Conservation (phyloP, 2,888 invertebrate genomes). For the Athalia rosae region DNA sequence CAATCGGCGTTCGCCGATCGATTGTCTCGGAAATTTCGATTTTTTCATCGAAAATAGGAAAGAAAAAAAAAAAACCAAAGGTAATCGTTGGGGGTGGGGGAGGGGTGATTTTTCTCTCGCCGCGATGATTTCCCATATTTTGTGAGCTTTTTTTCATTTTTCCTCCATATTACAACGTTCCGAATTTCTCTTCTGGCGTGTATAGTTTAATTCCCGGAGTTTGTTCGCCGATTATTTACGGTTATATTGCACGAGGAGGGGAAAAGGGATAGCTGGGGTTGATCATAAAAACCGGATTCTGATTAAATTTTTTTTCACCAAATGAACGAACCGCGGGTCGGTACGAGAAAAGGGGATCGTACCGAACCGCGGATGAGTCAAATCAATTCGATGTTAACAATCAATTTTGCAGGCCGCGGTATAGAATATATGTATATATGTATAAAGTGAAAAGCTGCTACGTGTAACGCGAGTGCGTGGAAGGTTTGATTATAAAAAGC, state of each 20-base stretch:
- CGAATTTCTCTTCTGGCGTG: neutral
- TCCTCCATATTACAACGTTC: neutral
- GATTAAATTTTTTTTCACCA: conserved; percentile 7
- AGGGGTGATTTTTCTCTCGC: too few species aligned
- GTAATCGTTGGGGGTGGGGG: too few species aligned
- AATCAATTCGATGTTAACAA: conserved; percentile 11
- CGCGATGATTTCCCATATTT: too few species aligned
- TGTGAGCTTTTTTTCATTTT: neutral
- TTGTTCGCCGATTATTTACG: conserved; percentile 19
- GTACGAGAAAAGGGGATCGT: neutral
- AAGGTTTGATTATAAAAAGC: too few species aligned
- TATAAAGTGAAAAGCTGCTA: neutral
- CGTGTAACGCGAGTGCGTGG: neutral
- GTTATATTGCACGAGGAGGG: neutral
- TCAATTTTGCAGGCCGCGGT: neutral
- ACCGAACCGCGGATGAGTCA: neutral
- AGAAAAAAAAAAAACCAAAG: too few species aligned
- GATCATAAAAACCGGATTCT: neutral
- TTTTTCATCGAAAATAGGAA: neutral
- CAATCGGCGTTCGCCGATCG: neutral
- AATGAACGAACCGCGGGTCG: conserved; percentile 1
- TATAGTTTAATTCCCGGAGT: conserved; percentile 21
- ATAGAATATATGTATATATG: neutral
- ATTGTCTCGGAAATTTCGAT: neutral
- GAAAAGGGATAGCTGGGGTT: neutral